Conservation (phyloP, 2,113 vertebrate species). For the Salvelinus fontinalis region DNA sequence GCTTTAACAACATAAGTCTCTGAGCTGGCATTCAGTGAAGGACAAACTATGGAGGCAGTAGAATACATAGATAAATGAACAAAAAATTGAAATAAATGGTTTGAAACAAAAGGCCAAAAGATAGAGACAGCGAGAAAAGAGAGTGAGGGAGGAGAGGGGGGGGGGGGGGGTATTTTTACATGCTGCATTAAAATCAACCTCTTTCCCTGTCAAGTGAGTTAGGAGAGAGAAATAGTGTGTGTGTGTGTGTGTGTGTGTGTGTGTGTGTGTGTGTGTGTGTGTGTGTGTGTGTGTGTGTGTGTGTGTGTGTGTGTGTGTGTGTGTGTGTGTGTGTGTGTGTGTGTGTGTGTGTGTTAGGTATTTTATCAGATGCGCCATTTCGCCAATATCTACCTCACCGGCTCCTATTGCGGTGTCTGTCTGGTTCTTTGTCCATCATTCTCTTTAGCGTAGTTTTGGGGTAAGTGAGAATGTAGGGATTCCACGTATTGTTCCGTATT, state of each 20-base stretch:
- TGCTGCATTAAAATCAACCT: not conserved
- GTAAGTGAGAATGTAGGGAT: not conserved
- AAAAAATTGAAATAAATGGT: not conserved
- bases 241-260: not conserved
- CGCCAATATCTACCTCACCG: too few relatives aligned
- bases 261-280: not conserved
- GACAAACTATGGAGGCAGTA: not conserved
- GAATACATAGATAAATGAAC: not conserved
- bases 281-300: not conserved
- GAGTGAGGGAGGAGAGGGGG: not conserved
- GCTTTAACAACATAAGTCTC: not conserved
- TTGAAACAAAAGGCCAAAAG: not conserved
- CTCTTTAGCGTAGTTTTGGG: too few relatives aligned
- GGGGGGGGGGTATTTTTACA: not conserved
- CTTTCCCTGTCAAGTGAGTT: not conserved
- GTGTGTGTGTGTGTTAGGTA: not conserved
- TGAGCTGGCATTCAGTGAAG: not conserved
- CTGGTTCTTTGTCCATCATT: too few relatives aligned
- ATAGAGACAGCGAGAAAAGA: not conserved
- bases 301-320: not conserved
- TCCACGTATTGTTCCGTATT: not conserved
- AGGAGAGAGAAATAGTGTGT: not conserved
- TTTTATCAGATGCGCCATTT: not conserved
- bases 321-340: not conserved
- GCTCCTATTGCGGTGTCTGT: too few relatives aligned